Percentiles rank a stretch among this genome's conserved stretches.
These are phyloP conservation scores for Aegotheles bennettii DNA, from an alignment of 2,113 vertebrate genomes.

Conservation along the genomic window DNA sequence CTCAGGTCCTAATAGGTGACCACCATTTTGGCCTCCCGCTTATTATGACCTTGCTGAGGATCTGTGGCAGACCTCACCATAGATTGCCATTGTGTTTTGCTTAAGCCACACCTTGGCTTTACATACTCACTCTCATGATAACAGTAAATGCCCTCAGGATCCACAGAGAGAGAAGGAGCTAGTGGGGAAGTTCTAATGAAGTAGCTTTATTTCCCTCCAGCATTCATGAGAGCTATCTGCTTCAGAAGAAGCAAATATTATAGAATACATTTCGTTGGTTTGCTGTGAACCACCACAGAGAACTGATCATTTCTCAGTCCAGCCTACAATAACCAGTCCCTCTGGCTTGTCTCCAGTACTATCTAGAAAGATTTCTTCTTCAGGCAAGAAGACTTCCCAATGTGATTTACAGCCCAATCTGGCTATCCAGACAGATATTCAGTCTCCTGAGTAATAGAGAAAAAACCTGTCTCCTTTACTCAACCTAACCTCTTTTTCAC, in stretches of 20 bases:
- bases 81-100: not conserved
- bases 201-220: not conserved
- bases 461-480: not conserved
- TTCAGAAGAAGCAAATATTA: not conserved
- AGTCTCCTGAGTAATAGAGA: not conserved
- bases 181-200: not conserved
- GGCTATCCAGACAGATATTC: not conserved
- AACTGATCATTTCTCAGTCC: not conserved
- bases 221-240: not conserved
- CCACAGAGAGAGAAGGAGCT: not conserved
- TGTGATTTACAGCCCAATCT: not conserved
- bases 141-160: not conserved
- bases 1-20: not conserved
- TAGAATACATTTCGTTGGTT: not conserved
- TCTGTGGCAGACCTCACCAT: not conserved
- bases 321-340: not conserved
- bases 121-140: not conserved
- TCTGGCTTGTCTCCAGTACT: not conserved
- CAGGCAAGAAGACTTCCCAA: not conserved
- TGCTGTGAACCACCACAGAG: not conserved
- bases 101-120: not conserved
- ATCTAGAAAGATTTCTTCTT: constrained; percentile 12
- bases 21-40: not conserved
- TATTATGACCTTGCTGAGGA: not conserved
- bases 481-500: not conserved